phyloP scores from a whole-genome alignment of 2,888 invertebrate genomes.

The Cepaea hortensis region DNA sequence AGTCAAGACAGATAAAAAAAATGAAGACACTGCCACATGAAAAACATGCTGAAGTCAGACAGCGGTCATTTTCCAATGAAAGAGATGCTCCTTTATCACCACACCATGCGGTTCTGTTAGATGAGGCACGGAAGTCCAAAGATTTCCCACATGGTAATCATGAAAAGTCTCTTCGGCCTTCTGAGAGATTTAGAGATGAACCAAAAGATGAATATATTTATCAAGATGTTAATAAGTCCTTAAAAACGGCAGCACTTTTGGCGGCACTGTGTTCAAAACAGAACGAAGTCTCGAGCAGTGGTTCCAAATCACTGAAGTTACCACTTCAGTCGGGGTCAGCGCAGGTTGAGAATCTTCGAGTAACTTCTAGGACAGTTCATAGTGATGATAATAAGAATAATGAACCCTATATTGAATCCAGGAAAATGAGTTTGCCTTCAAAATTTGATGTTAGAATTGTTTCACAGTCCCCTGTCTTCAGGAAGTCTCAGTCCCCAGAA shows the following conservation, averaged over 20 bases:
- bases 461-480: constrained; percentile 25
- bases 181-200: constrained; percentile 33
- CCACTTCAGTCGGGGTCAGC: background rate
- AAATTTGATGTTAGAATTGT: constrained; percentile 27
- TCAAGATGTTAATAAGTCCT: constrained; percentile 25
- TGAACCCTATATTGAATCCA: constrained; percentile 25
- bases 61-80: background rate
- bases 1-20: background rate
- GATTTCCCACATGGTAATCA: background rate
- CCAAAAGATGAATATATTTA: constrained; percentile 42
- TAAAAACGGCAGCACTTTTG: constrained; percentile 12
- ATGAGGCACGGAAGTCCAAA: background rate
- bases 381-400: background rate
- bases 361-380: constrained; percentile 31
- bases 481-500: constrained; percentile 22
- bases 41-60: background rate
- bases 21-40: background rate
- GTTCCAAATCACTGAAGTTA: background rate
- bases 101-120: background rate
- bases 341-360: constrained; percentile 42
- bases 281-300: constrained; percentile 28
- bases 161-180: background rate
- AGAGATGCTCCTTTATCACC: background rate
- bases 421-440: constrained; percentile 39
- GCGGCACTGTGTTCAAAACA: background rate